A percentile compares a stretch with the other conserved stretches of the same genome.
These are phyloP conservation scores for Lamellibrachia luymesi DNA, from an alignment of 1,140 invertebrate genomes.

Conservation along the genomic window DNA sequence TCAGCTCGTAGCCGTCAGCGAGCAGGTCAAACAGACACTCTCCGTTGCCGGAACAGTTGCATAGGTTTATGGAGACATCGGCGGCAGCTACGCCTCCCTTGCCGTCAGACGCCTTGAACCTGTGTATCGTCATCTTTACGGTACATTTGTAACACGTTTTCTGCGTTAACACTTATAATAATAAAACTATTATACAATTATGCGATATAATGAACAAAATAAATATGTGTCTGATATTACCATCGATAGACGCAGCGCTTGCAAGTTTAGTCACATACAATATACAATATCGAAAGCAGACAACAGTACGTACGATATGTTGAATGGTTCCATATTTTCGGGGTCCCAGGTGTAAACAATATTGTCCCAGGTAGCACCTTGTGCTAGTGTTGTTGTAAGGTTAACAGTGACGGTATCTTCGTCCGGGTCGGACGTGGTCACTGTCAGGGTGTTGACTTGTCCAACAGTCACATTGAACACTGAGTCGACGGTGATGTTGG, in stretches of 20 bases:
- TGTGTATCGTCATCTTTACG: not conserved
- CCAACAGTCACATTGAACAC: not conserved
- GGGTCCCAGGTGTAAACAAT: not conserved
- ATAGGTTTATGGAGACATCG: not conserved
- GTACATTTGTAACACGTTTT: too few species aligned
- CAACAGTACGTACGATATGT: not conserved
- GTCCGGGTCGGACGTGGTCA: not conserved
- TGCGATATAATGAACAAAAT: not conserved
- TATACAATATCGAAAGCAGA: not conserved
- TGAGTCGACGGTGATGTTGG: not conserved
- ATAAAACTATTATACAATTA: not conserved
- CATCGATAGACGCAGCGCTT: too few species aligned
- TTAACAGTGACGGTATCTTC: not conserved
- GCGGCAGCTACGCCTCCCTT: not conserved
- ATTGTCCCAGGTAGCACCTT: not conserved
- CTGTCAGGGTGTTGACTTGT: not conserved
- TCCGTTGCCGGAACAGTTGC: not conserved
- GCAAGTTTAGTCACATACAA: too few species aligned
- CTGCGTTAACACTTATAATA: too few species aligned
- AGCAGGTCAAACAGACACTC: not conserved
- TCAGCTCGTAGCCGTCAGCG: not conserved
- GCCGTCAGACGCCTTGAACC: not conserved
- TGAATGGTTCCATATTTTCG: not conserved
- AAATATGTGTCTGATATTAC: not conserved
- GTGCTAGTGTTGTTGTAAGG: not conserved